Evolutionary conservation across 2,113 vertebrate species (phyloP).

Genomic region (Chaenocephalus aceratus): DNA sequence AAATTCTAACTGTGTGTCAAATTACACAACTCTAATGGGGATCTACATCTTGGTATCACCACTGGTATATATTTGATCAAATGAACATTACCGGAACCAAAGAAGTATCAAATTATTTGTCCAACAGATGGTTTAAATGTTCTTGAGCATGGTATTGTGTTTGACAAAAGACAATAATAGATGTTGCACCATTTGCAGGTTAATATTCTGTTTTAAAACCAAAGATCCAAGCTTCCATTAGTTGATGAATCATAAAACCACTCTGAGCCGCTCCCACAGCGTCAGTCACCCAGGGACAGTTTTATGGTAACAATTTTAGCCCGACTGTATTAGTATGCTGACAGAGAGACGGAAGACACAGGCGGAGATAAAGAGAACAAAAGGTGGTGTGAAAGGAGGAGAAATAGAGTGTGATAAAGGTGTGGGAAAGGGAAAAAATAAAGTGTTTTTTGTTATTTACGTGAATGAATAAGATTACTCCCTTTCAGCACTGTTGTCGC

Average conservation of each 20-base stretch:
- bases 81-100: not conserved
- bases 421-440: not conserved
- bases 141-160: not conserved
- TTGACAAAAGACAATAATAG: not conserved
- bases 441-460: not conserved
- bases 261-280: not conserved
- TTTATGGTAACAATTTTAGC: slow-evolving; percentile 31
- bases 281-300: slow-evolving; percentile 5
- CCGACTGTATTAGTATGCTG: slow-evolving; percentile 46
- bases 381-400: not conserved
- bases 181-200: not conserved
- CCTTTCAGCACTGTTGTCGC: not conserved
- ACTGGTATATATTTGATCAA: not conserved
- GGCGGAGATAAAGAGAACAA: not conserved
- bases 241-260: not conserved
- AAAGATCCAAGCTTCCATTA: not conserved
- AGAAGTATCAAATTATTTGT: not conserved
- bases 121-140: not conserved
- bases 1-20: not conserved
- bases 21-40: not conserved
- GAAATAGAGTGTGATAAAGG: slow-evolving; percentile 9
- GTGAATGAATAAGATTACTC: not conserved
- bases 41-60: not conserved
- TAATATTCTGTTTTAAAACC: not conserved
- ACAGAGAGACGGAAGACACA: slow-evolving; percentile 16